Evolutionary conservation across 2,797 vertebrate genomes (phyloP).

Genomic region (Callimico goeldii): DNA sequence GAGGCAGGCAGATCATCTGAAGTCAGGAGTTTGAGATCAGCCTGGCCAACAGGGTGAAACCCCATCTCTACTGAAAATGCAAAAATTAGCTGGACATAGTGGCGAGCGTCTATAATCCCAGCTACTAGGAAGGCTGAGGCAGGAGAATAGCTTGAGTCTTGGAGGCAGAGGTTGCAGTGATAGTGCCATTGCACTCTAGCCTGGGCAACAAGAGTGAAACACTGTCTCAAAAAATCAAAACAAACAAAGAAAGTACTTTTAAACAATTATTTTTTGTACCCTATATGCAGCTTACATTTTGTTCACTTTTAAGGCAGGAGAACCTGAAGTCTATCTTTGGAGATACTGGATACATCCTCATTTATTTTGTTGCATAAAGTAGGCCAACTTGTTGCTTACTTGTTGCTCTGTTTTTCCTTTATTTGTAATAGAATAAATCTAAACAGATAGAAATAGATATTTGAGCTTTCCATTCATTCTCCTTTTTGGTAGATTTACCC

Average conservation of each 20-base stretch:
- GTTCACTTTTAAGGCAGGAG: neutral
- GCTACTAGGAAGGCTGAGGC: too few species aligned
- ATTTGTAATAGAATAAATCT: neutral
- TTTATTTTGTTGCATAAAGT: neutral
- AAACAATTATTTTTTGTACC: neutral
- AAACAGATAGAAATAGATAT: neutral
- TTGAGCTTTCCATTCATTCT: neutral
- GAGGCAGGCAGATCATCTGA: too few species aligned
- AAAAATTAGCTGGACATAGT: too few species aligned
- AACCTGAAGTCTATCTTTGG: neutral
- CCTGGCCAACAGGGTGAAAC: too few species aligned
- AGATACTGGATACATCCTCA: neutral
- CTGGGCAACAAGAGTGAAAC: too few species aligned
- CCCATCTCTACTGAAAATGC: too few species aligned
- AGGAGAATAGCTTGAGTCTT: too few species aligned
- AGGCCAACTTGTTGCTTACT: neutral
- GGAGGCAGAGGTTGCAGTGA: too few species aligned
- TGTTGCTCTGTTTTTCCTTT: neutral
- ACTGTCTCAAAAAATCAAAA: too few species aligned
- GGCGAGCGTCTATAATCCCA: too few species aligned
- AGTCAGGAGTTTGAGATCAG: too few species aligned
- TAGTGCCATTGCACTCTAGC: too few species aligned
- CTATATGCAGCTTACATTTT: neutral
- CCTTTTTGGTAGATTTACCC: neutral
- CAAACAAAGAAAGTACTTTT: neutral